Conservation (phyloP, 2,113 vertebrate species). For the Orthonyx spaldingii region DNA sequence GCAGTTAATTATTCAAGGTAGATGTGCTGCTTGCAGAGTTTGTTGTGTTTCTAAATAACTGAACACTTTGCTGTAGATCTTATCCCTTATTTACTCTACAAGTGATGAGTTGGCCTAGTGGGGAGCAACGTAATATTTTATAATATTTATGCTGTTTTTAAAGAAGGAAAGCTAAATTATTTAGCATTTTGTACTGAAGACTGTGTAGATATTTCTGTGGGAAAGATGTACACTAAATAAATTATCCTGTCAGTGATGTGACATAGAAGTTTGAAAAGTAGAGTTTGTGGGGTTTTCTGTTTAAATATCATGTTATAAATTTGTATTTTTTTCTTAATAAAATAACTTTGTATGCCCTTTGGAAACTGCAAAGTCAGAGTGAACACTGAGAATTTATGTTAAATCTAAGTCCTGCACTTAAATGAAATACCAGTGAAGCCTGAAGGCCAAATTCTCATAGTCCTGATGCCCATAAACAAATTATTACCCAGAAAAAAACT, state of each 20-base stretch:
- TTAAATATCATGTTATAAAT: slow-evolving; percentile 2
- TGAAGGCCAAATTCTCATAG: neutral
- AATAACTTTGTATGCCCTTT: neutral
- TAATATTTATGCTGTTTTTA: slow-evolving; percentile 6
- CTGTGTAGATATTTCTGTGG: neutral
- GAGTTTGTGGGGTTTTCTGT: neutral
- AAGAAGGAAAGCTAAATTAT: neutral
- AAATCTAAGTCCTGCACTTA: neutral
- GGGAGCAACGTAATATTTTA: neutral
- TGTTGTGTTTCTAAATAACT: neutral
- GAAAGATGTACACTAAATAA: neutral
- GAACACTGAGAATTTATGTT: neutral
- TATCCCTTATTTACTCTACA: neutral
- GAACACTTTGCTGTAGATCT: neutral
- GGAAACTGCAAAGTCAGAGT: neutral
- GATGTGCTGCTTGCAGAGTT: neutral
- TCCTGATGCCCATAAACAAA: neutral
- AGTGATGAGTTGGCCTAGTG: neutral
- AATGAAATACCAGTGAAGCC: neutral
- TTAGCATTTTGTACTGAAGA: neutral
- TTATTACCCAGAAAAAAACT: neutral
- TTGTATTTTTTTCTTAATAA: neutral
- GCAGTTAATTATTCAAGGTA: neutral
- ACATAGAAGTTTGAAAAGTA: neutral
- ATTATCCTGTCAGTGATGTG: neutral